These are phyloP conservation scores for Ornithoptera alexandrae DNA, from an alignment of 2,888 invertebrate species.

Conservation along the genomic window DNA sequence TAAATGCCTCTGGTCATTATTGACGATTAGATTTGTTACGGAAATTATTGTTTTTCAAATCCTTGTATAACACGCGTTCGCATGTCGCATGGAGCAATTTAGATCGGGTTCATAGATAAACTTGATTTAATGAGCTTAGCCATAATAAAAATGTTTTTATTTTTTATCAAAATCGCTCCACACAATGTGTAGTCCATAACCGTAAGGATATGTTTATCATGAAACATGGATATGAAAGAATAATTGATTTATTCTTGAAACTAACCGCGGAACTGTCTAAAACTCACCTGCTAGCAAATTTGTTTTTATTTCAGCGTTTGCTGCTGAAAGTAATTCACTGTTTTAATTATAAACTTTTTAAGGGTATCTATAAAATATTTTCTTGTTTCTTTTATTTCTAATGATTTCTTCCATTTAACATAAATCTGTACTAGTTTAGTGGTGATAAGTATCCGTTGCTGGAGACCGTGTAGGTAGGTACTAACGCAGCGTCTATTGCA, in stretches of 20 bases:
- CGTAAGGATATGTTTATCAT: constrained; percentile 1
- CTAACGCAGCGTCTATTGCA: too few species aligned
- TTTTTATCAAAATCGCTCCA: constrained; percentile 6
- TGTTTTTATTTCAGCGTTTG: too few species aligned
- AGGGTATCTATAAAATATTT: too few species aligned
- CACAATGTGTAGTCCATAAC: background rate
- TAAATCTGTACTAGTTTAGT: too few species aligned
- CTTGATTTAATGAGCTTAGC: constrained; percentile 10
- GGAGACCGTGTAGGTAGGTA: too few species aligned
- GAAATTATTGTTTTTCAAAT: constrained; percentile 11
- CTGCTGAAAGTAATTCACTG: too few species aligned
- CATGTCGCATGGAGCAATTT: constrained; percentile 9
- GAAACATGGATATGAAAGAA: background rate
- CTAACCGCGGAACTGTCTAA: background rate
- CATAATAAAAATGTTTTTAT: constrained; percentile 4
- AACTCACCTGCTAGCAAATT: background rate
- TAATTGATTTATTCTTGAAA: background rate
- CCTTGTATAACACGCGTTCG: constrained; percentile 8
- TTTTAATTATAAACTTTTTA: too few species aligned
- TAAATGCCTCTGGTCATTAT: background rate
- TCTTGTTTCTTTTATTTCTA: too few species aligned
- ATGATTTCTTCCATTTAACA: too few species aligned
- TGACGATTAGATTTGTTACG: background rate
- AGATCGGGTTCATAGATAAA: constrained; percentile 13
- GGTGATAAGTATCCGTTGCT: too few species aligned